A percentile compares a stretch with the other conserved stretches of the same genome.
phyloP scores from a whole-genome alignment of 2,113 vertebrate species.

The Pseudonaja textilis region DNA sequence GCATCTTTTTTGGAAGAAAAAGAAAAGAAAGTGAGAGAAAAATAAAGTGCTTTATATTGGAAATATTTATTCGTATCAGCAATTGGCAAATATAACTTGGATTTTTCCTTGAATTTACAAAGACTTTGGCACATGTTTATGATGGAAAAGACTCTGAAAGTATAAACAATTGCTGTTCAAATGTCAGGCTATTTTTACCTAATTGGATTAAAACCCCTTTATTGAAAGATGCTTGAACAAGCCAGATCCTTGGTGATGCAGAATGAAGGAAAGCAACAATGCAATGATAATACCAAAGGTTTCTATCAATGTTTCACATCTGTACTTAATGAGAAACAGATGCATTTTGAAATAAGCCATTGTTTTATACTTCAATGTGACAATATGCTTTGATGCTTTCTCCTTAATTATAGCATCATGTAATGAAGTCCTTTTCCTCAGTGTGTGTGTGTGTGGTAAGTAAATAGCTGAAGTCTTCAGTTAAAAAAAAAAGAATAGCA shows the following conservation, averaged over 20 bases:
- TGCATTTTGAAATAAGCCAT: slow-evolving; percentile 52
- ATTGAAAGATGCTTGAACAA: slow-evolving; percentile 69
- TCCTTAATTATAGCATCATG: slow-evolving; percentile 71
- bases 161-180: slow-evolving; percentile 52
- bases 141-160: slow-evolving; percentile 53
- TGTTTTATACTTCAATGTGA: slow-evolving; percentile 69
- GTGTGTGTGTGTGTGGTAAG: slow-evolving; percentile 61
- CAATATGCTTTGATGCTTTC: slow-evolving; percentile 74
- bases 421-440: slow-evolving; percentile 59
- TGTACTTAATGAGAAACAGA: slow-evolving; percentile 72
- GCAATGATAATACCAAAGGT: slow-evolving; percentile 63
- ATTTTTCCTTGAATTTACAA: slow-evolving; percentile 29
- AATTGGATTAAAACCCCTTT: slow-evolving; percentile 72
- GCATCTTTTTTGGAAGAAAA: neutral
- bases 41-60: neutral
- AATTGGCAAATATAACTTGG: slow-evolving; percentile 2
- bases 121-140: slow-evolving; percentile 38
- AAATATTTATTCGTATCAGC: neutral
- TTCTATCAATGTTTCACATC: slow-evolving; percentile 73
- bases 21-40: neutral
- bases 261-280: slow-evolving; percentile 59
- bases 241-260: slow-evolving; percentile 68
- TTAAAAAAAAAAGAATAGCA: slow-evolving; percentile 44
- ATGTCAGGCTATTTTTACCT: slow-evolving; percentile 65
- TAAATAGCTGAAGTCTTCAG: slow-evolving; percentile 62